Conservation (phyloP, 2,113 vertebrate genomes). For the Mormyrus lacerda region DNA sequence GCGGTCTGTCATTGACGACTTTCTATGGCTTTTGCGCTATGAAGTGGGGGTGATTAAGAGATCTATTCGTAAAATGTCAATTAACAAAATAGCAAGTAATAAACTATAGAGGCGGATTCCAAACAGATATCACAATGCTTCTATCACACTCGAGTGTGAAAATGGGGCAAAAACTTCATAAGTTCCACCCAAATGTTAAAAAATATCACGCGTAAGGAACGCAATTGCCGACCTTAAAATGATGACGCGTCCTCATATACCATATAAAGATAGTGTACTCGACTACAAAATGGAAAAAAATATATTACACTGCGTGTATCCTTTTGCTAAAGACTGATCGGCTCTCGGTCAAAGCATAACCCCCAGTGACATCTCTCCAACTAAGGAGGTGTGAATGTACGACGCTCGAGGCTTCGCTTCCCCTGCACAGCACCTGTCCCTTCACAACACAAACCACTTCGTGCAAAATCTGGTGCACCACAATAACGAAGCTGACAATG, state of each 20-base stretch:
- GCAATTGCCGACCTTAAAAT: background rate
- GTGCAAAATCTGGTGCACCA: background rate
- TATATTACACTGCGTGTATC: background rate
- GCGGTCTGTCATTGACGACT: background rate
- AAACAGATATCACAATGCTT: background rate
- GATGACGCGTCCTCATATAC: background rate
- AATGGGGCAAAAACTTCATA: background rate
- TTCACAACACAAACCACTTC: background rate
- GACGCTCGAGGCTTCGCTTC: background rate
- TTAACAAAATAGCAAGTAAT: background rate
- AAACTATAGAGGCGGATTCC: background rate
- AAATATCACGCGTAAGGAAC: background rate
- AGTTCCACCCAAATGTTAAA: background rate
- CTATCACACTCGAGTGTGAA: background rate
- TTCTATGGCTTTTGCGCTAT: background rate
- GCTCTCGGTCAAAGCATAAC: background rate
- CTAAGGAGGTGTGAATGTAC: slow-evolving; percentile 3
- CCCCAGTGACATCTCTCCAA: background rate
- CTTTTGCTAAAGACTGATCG: background rate
- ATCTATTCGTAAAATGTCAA: background rate
- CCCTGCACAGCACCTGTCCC: background rate
- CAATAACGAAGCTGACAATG: background rate
- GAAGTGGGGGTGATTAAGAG: background rate
- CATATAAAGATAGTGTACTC: background rate
- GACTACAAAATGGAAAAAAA: background rate